Evolutionary conservation across 64 coral and sea anemone genomes (phyloP).

Genomic region (Acropora yongei): DNA sequence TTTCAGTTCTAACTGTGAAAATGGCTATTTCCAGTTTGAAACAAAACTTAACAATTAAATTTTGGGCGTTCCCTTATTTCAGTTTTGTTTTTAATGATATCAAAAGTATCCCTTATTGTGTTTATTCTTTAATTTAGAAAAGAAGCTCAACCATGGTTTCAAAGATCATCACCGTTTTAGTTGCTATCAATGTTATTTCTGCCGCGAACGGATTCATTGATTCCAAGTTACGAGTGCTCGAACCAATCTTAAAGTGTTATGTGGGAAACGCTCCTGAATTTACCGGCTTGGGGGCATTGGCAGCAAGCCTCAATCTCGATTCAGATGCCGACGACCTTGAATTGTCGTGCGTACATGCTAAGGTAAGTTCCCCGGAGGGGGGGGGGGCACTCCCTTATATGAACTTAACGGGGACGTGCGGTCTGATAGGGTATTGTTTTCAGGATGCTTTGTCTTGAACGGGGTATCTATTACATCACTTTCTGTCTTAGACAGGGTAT

Average conservation of each 20-base stretch:
- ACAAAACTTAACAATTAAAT: slow-evolving; percentile 13
- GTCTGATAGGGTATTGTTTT: too few species aligned
- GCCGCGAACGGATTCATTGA: slow-evolving; percentile 37
- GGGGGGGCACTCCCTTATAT: too few species aligned
- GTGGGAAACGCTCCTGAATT: slow-evolving; percentile 15
- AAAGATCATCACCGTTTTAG: slow-evolving; percentile 25
- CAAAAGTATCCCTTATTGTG: slow-evolving; percentile 3
- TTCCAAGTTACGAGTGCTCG: slow-evolving; percentile 35
- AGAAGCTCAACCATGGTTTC: slow-evolving; percentile 26
- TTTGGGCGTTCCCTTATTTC: background rate
- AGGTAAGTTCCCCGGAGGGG: too few species aligned
- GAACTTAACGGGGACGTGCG: too few species aligned
- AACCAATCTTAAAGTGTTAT: slow-evolving; percentile 30
- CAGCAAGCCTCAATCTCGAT: slow-evolving; percentile 14
- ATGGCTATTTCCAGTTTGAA: slow-evolving; percentile 10
- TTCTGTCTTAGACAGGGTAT: too few species aligned
- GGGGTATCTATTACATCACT: too few species aligned
- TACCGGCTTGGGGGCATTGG: slow-evolving; percentile 1
- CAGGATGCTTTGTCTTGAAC: too few species aligned
- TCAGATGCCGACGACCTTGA: slow-evolving; percentile 22
- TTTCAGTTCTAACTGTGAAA: background rate
- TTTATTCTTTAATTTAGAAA: slow-evolving; percentile 17
- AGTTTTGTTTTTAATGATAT: slow-evolving; percentile 8
- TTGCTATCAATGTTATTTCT: slow-evolving; percentile 25
- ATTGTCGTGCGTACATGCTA: slow-evolving; percentile 8